Evolutionary conservation across 2,888 invertebrate genomes (phyloP), one percentile per base, ranked within the genome.

Genomic region (Octonoba sinensis): DNA sequence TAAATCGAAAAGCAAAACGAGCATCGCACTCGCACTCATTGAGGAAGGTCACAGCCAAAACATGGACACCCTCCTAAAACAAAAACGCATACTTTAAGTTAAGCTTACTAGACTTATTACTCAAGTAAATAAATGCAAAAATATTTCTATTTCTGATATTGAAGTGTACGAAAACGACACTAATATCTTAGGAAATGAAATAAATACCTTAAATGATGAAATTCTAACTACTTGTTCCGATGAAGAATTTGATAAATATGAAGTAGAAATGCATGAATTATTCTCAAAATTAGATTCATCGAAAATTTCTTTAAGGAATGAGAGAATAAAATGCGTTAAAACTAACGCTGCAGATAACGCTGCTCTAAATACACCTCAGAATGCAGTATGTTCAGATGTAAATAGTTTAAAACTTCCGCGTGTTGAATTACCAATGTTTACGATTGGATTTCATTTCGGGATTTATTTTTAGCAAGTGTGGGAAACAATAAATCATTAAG

Each of bases 391-490:
- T 51, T 16, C 3, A 20, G 22, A 57, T 57, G 0, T 57, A 57
- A 4, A 22, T 57, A 57, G 20, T 57, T 57, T 57, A 22, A 4
- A 57, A 15, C 57, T 57, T 57, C 57, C 20, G n/a, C 57, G 22
- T 15, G 57, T 57, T 6, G 1, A 57, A 13, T 13, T 57, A 0
- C 57, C 6, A 4, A 13, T 3, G 13, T 57, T 57, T 20, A 57
- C 57, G 57, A 57, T 15, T 57, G 20, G 57, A 57, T 57, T 57
- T 57, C 24, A 57, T 57, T 57, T 57, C 20, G 57, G 18, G 57
- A 57, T 11, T 3, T 57, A 57, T 57, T 57, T 57, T 3, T 15
- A 4, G 57, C 11, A 3, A 57, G 8, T 22, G 57, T 57, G 15
- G 18, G 57, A 57, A 20, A 57, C 1, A 22, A 22, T 22, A 6